A percentile compares a stretch with the other conserved stretches of the same genome.
These are phyloP conservation scores for Neuroterus valhalla DNA, from an alignment of 1,140 invertebrate species.

Conservation along the genomic window DNA sequence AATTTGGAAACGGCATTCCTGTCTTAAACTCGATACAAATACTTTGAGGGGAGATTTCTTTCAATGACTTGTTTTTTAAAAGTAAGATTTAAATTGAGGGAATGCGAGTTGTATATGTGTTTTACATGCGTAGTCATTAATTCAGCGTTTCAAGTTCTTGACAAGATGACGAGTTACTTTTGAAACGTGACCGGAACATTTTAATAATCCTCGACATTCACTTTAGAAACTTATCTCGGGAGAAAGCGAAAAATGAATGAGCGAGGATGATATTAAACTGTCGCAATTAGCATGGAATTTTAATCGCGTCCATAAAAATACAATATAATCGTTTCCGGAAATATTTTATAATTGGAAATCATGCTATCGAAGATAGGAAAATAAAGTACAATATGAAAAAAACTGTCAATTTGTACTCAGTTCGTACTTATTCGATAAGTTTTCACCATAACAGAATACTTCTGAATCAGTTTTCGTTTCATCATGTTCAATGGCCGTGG, in stretches of 20 bases:
- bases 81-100: conserved; percentile 20
- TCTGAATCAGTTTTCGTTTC: too few species aligned
- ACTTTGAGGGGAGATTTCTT: neutral
- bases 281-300: conserved; percentile 8
- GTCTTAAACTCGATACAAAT: too few species aligned
- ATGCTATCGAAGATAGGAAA: too few species aligned
- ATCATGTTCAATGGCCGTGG: too few species aligned
- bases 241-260: conserved; percentile 25
- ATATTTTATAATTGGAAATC: neutral
- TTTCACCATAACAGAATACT: too few species aligned
- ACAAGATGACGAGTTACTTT: conserved; percentile 30
- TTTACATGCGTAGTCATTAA: conserved; percentile 25
- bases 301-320: neutral
- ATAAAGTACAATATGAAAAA: too few species aligned
- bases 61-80: neutral
- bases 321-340: neutral
- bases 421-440: too few species aligned
- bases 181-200: conserved; percentile 30
- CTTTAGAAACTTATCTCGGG: conserved; percentile 13
- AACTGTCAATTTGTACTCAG: too few species aligned
- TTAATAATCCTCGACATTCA: conserved; percentile 20
- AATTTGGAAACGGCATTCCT: too few species aligned
- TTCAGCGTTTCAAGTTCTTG: conserved; percentile 20
- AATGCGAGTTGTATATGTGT: neutral
- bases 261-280: conserved; percentile 15